Conservation (phyloP, 2,888 invertebrate species). For the Nomada goodeniana region DNA sequence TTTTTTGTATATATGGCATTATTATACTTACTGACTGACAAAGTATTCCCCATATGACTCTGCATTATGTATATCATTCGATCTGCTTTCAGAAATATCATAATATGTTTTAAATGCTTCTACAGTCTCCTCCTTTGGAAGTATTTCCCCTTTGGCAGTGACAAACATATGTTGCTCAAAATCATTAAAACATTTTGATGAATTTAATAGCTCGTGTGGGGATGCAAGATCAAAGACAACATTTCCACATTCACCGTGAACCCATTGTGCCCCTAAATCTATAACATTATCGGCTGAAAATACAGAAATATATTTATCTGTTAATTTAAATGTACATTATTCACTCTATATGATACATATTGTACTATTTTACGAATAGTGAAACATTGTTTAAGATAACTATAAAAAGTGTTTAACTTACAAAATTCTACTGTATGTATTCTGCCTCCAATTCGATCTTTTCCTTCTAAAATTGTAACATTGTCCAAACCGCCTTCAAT, state of each 20-base stretch:
- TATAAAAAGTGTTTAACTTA: constrained; percentile 69
- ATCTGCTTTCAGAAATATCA: constrained; percentile 80
- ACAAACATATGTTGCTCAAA: constrained; percentile 74
- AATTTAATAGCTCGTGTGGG: constrained; percentile 81
- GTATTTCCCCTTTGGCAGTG: constrained; percentile 78
- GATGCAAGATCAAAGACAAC: constrained; percentile 86
- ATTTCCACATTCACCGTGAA: constrained; percentile 89
- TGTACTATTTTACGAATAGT: too few relatives aligned
- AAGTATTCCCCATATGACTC: constrained; percentile 81
- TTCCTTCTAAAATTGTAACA: constrained; percentile 85
- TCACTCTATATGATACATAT: neutral
- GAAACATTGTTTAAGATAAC: neutral
- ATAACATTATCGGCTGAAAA: constrained; percentile 85
- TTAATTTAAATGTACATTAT: neutral
- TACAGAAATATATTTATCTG: constrained; percentile 1
- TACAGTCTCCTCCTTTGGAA: constrained; percentile 79
- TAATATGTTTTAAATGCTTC: constrained; percentile 81
- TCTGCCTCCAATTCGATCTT: constrained; percentile 85
- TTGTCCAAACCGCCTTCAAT: constrained; percentile 84
- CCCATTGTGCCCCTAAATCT: constrained; percentile 93
- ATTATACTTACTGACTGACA: constrained; percentile 77
- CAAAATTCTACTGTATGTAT: constrained; percentile 84
- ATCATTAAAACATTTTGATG: constrained; percentile 69
- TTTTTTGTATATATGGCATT: neutral
- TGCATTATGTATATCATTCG: constrained; percentile 76